A percentile compares a stretch with the other conserved stretches of the same genome.
These are phyloP conservation scores for Tamandua tetradactyla DNA, from an alignment of 2,797 vertebrate species.

Conservation along the genomic window DNA sequence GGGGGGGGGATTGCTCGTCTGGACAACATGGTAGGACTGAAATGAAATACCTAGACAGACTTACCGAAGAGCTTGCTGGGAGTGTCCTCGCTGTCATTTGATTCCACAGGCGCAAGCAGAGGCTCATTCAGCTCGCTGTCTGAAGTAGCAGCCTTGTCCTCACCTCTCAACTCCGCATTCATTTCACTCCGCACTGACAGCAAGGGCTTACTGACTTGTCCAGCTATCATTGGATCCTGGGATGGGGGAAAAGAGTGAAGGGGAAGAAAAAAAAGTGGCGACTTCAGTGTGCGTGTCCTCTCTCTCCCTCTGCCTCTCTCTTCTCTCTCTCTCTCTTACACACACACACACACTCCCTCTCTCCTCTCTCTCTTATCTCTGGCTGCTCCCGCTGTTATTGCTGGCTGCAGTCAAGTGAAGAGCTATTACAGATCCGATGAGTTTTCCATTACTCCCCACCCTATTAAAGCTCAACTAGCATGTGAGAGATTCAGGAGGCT, in stretches of 20 bases:
- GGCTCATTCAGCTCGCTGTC: conserved; percentile 97
- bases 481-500: conserved; percentile 89
- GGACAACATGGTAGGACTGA: conserved; percentile 83
- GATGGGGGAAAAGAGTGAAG: conserved; percentile 83
- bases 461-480: conserved; percentile 93
- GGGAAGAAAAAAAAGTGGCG: conserved; percentile 84
- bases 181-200: conserved; percentile 98
- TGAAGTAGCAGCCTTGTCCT: conserved; percentile 95
- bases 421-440: conserved; percentile 96
- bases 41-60: conserved; percentile 89
- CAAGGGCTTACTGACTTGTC: conserved; percentile 99
- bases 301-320: conserved; percentile 86
- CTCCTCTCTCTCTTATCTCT: conserved; percentile 93
- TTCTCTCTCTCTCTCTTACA: conserved; percentile 82
- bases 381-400: conserved; percentile 95
- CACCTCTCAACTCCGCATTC: conserved; percentile 98
- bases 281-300: conserved; percentile 86
- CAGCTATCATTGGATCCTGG: conserved; percentile 99
- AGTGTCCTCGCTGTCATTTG: conserved; percentile 94
- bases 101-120: conserved; percentile 93
- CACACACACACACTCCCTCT: conserved; percentile 86
- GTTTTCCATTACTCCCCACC: conserved; percentile 96
- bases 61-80: conserved; percentile 98
- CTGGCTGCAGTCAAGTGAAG: conserved; percentile 97
- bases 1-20: conserved; percentile 77